Evolutionary conservation across 2,888 invertebrate species (phyloP).

Genomic region (Odontocolon sp.): DNA sequence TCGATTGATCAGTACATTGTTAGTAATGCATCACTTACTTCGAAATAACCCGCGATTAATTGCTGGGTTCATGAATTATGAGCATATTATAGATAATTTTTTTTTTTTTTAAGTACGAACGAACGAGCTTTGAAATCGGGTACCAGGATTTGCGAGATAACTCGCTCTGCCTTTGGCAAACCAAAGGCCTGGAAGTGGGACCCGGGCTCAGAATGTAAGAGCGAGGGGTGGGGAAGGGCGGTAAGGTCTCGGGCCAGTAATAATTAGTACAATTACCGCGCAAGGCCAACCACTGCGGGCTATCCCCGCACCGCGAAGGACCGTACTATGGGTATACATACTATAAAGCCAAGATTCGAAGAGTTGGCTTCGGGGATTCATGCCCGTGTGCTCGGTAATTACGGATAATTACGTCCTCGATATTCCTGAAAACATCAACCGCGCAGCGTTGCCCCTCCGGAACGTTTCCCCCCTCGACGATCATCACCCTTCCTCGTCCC

Average conservation of each 20-base stretch:
- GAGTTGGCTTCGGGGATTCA: conserved; percentile 70
- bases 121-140: conserved; percentile 67
- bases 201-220: conserved; percentile 33
- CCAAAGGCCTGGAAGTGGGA: conserved; percentile 9
- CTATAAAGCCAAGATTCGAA: conserved; percentile 44
- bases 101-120: conserved; percentile 60
- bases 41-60: too few relatives aligned
- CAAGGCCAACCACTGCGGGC: conserved; percentile 77
- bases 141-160: conserved; percentile 57
- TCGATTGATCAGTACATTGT: too few relatives aligned
- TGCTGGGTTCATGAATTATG: conserved; percentile 43
- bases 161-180: conserved; percentile 47
- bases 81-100: conserved; percentile 33
- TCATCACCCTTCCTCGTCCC: conserved; percentile 39
- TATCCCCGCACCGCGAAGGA: conserved; percentile 61
- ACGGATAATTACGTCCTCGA: conserved; percentile 80
- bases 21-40: too few relatives aligned
- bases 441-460: conserved; percentile 44
- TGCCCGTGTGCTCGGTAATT: conserved; percentile 78
- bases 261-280: conserved; percentile 80
- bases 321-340: conserved; percentile 27
- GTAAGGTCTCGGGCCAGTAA: conserved; percentile 70
- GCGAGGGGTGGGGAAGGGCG: conserved; percentile 62
- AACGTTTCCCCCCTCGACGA: conserved; percentile 55
- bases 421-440: conserved; percentile 77